Percentiles rank a stretch among this genome's conserved stretches.
These are phyloP conservation scores for Yponomeuta plumbellus DNA, from an alignment of 2,888 invertebrate genomes.

Conservation along the genomic window DNA sequence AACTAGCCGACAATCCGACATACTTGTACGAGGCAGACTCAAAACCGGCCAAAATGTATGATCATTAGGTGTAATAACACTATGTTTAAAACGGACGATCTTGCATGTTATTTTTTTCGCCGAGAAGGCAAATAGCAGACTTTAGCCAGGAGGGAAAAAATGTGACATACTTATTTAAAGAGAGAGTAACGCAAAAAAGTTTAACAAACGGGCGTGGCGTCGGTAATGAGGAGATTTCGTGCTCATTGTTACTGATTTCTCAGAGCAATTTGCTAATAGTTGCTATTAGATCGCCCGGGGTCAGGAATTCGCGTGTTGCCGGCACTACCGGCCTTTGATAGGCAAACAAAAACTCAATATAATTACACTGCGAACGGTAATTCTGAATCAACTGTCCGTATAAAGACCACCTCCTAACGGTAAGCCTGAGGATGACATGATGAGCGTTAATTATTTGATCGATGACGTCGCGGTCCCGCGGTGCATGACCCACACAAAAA, in stretches of 20 bases:
- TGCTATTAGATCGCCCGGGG: constrained; percentile 59
- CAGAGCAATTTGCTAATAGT: constrained; percentile 67
- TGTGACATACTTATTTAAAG: constrained; percentile 60
- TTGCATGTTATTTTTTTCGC: not conserved
- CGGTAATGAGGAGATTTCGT: constrained; percentile 63
- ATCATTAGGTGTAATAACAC: constrained; percentile 3
- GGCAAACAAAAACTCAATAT: constrained; percentile 48
- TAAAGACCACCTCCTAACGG: constrained; percentile 51
- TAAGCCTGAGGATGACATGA: constrained; percentile 48
- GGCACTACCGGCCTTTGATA: constrained; percentile 50
- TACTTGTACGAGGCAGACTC: not conserved
- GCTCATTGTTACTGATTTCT: constrained; percentile 71
- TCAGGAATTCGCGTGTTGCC: constrained; percentile 50
- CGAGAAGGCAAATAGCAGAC: not conserved
- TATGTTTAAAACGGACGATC: not conserved
- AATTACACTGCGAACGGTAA: constrained; percentile 71
- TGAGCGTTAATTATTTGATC: constrained; percentile 33
- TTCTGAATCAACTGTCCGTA: constrained; percentile 55
- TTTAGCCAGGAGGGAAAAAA: constrained; percentile 26
- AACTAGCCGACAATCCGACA: not conserved
- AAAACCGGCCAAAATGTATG: not conserved
- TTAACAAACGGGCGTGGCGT: constrained; percentile 55
- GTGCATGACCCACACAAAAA: constrained; percentile 25
- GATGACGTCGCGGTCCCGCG: constrained; percentile 29
- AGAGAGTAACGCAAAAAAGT: constrained; percentile 55